phyloP scores from a whole-genome alignment of 1,140 invertebrate genomes.

The Drosophila murphyi region DNA sequence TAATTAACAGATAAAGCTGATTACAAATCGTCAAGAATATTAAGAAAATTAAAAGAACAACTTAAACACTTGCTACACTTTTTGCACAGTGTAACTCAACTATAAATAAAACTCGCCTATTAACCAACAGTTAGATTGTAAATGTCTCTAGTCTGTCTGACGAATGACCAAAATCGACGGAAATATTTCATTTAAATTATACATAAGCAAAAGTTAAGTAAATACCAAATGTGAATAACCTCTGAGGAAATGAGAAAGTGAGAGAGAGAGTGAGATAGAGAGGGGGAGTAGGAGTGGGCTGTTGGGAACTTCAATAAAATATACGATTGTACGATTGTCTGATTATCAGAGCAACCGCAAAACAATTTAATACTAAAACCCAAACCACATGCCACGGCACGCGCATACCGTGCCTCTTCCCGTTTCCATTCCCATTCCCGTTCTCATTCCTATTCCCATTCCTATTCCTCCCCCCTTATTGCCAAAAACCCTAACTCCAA shows the following conservation, averaged over 20 bases:
- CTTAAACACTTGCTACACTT: neutral
- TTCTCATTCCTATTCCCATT: neutral
- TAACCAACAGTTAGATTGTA: slow-evolving; percentile 13
- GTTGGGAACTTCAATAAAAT: slow-evolving; percentile 67
- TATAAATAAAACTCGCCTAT: slow-evolving; percentile 24
- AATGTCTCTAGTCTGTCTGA: slow-evolving; percentile 48
- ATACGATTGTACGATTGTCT: slow-evolving; percentile 74
- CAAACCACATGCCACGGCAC: slow-evolving; percentile 76
- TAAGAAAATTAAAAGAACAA: neutral
- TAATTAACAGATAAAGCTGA: neutral
- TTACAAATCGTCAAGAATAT: neutral
- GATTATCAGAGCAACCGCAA: slow-evolving; percentile 78
- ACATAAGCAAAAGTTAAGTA: slow-evolving; percentile 54
- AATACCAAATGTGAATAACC: slow-evolving; percentile 36
- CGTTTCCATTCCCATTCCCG: neutral
- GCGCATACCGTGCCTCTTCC: slow-evolving; percentile 44
- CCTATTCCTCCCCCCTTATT: slow-evolving; percentile 12
- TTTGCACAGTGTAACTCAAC: slow-evolving; percentile 2
- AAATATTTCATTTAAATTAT: slow-evolving; percentile 79
- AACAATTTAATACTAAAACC: slow-evolving; percentile 83
- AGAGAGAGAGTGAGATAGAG: neutral
- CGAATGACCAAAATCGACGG: slow-evolving; percentile 52
- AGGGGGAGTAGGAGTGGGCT: neutral
- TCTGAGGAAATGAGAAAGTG: neutral
- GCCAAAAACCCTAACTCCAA: slow-evolving; percentile 16